Evolutionary conservation across 2,113 vertebrate species (phyloP).

Genomic region (Stegastes partitus): DNA sequence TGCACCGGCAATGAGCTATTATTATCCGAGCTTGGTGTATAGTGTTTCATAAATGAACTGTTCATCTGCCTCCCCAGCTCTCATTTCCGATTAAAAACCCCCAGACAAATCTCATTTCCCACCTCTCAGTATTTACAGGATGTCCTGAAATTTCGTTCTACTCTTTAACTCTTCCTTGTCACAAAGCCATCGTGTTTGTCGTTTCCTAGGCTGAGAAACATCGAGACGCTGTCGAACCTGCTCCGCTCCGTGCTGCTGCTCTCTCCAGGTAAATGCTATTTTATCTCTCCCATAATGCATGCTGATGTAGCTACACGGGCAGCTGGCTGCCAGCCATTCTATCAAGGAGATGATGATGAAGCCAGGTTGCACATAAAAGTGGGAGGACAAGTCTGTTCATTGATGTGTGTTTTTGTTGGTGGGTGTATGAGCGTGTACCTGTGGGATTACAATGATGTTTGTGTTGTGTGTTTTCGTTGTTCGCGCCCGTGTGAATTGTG

Average conservation of each 20-base stretch:
- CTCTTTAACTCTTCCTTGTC: constrained; percentile 30
- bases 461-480: constrained; percentile 5
- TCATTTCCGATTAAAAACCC: constrained; percentile 60
- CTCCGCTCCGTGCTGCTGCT: constrained; percentile 90
- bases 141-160: constrained; percentile 47
- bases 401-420: constrained; percentile 19
- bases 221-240: constrained; percentile 92
- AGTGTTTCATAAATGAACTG: constrained; percentile 52
- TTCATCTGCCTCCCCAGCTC: constrained; percentile 30
- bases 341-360: constrained; percentile 64
- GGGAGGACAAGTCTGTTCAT: constrained; percentile 56
- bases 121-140: constrained; percentile 38
- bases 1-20: constrained; percentile 1
- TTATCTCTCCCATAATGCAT: constrained; percentile 77
- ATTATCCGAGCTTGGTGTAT: constrained; percentile 26
- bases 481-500: not conserved
- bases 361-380: constrained; percentile 72
- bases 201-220: constrained; percentile 88
- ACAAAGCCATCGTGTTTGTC: constrained; percentile 57
- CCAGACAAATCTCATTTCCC: constrained; percentile 66
- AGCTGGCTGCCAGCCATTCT: constrained; percentile 69
- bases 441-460: not conserved
- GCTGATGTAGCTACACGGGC: constrained; percentile 66
- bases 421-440: constrained; percentile 17
- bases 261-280: constrained; percentile 84